phyloP scores from a whole-genome alignment of 2,113 vertebrate species.

The Sander vitreus region DNA sequence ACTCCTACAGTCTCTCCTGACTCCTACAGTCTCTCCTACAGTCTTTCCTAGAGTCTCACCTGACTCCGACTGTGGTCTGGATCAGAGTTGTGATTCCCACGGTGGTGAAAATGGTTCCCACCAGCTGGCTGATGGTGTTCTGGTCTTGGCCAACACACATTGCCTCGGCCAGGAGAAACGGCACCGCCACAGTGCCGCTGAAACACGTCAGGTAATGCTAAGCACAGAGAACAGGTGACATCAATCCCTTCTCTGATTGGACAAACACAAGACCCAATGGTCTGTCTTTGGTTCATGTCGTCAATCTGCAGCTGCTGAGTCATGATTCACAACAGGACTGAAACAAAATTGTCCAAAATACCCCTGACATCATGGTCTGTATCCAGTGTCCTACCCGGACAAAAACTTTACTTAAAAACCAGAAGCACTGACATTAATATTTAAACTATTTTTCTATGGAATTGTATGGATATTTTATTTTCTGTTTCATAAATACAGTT shows the following conservation, averaged over 20 bases:
- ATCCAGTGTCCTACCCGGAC: too few relatives aligned
- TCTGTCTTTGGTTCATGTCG: too few relatives aligned
- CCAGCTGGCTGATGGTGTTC: slow-evolving; percentile 92
- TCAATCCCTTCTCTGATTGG: not conserved
- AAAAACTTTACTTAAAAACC: too few relatives aligned
- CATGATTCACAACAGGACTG: too few relatives aligned
- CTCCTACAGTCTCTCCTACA: not conserved
- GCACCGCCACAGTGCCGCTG: slow-evolving; percentile 95
- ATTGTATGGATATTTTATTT: too few relatives aligned
- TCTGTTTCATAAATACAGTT: too few relatives aligned
- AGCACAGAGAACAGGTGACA: not conserved
- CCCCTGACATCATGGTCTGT: too few relatives aligned
- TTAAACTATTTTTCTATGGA: too few relatives aligned
- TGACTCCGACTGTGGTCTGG: slow-evolving; percentile 94
- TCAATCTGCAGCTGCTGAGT: too few relatives aligned
- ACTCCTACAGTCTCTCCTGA: not conserved
- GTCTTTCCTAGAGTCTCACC: slow-evolving; percentile 84
- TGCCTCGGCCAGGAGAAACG: slow-evolving; percentile 94
- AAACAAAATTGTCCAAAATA: too few relatives aligned
- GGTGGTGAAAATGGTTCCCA: slow-evolving; percentile 96
- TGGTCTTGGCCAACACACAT: slow-evolving; percentile 95
- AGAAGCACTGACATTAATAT: too few relatives aligned
- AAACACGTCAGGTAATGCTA: slow-evolving; percentile 99
- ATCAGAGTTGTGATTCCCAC: slow-evolving; percentile 96
- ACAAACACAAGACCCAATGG: not conserved